Evolutionary conservation across 2,888 invertebrate genomes (phyloP).

Genomic region (Eucera pruinosa): DNA sequence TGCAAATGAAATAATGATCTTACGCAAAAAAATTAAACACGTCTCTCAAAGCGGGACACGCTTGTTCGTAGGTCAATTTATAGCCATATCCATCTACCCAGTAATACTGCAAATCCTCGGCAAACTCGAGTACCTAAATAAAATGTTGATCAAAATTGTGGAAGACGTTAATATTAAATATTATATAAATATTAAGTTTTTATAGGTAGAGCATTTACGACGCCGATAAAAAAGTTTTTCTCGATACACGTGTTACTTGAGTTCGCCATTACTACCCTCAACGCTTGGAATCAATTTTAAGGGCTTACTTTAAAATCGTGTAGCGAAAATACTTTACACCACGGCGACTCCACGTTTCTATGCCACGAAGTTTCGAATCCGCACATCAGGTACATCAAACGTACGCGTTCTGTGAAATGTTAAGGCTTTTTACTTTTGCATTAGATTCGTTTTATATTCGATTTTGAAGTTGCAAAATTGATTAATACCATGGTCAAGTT

Average conservation of each 20-base stretch:
- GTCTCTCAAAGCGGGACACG: constrained; percentile 90
- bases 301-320: constrained; percentile 86
- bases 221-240: no score
- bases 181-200: background rate
- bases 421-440: background rate
- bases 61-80: constrained; percentile 89
- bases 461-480: background rate
- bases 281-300: no score
- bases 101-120: constrained; percentile 91
- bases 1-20: no score
- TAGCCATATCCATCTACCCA: constrained; percentile 94
- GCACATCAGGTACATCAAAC: constrained; percentile 90
- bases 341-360: constrained; percentile 88
- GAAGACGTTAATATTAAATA: no score
- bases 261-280: no score
- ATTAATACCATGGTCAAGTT: constrained; percentile 80
- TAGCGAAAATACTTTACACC: constrained; percentile 91
- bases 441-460: background rate
- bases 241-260: no score
- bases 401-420: constrained; percentile 86
- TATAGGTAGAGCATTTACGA: no score
- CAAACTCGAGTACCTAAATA: constrained; percentile 89
- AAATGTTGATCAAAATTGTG: no score
- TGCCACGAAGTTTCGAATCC: constrained; percentile 94
- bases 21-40: constrained; percentile 90